These are phyloP conservation scores for Protonemura montana DNA, from an alignment of 2,888 invertebrate genomes.

Conservation along the genomic window DNA sequence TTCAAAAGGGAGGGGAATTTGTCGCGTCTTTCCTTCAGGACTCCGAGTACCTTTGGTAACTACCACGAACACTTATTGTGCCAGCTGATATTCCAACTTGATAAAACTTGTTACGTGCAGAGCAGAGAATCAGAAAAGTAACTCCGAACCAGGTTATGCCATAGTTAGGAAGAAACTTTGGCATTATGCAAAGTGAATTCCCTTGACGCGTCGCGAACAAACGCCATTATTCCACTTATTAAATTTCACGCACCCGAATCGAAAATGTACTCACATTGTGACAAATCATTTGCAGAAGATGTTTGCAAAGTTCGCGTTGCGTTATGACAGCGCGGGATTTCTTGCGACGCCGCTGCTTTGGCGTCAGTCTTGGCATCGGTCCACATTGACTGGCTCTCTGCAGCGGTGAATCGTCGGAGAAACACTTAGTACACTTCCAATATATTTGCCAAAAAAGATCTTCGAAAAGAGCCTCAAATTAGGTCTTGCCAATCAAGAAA, in stretches of 20 bases:
- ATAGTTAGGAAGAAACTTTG: background rate
- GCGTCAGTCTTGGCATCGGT: too few species aligned
- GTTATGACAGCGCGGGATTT: too few species aligned
- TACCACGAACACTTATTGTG: background rate
- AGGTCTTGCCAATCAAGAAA: too few species aligned
- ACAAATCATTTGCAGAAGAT: background rate
- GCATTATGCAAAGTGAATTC: background rate
- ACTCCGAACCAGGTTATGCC: background rate
- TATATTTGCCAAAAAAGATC: too few species aligned
- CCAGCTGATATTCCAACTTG: background rate
- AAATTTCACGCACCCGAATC: background rate
- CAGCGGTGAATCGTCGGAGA: too few species aligned
- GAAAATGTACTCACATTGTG: background rate
- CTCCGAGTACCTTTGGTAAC: background rate
- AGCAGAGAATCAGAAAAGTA: background rate
- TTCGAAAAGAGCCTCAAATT: too few species aligned
- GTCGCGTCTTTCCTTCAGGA: too few species aligned
- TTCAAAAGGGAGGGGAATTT: too few species aligned
- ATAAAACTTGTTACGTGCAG: background rate
- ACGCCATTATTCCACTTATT: background rate
- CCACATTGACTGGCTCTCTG: too few species aligned
- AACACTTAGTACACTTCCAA: too few species aligned
- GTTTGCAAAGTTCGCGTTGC: too few species aligned
- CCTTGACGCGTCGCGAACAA: background rate
- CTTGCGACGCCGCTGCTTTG: too few species aligned